A percentile compares a stretch with the other conserved stretches of the same genome.
phyloP scores from a whole-genome alignment of 2,797 vertebrate genomes.

The Todus mexicanus region DNA sequence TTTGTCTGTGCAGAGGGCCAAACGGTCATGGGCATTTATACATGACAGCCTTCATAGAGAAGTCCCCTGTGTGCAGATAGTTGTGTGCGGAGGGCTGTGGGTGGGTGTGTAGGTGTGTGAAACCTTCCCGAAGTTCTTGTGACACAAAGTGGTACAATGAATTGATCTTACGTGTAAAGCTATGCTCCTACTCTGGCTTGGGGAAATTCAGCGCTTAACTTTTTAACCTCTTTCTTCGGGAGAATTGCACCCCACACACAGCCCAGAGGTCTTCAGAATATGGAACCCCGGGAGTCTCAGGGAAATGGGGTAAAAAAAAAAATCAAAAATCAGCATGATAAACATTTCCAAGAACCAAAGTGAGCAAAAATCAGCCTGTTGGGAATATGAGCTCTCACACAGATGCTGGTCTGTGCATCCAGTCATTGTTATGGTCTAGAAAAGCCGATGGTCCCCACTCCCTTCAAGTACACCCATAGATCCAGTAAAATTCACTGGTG shows the following conservation, averaged over 20 bases:
- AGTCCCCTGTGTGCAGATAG: not conserved
- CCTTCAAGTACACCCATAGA: not conserved
- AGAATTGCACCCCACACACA: rapidly evolving
- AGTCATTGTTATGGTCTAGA: not conserved
- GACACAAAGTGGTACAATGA: not conserved
- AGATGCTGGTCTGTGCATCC: rapidly evolving
- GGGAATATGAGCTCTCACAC: not conserved
- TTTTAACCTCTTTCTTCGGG: not conserved
- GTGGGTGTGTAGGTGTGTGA: not conserved
- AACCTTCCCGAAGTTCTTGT: not conserved
- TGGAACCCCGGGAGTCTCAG: not conserved
- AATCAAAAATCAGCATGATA: not conserved
- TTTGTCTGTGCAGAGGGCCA: not conserved
- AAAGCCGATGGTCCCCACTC: not conserved
- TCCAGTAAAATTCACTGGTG: not conserved
- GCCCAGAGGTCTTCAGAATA: not conserved
- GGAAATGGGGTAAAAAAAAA: not conserved
- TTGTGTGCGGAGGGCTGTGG: not conserved
- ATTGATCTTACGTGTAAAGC: not conserved
- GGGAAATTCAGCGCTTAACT: not conserved
- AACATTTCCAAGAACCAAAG: not conserved
- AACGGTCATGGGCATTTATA: not conserved
- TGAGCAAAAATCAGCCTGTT: not conserved
- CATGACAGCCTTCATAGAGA: not conserved
- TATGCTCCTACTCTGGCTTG: not conserved